Evolutionary conservation across 2,113 vertebrate genomes (phyloP).

Genomic region (Semicossyphus pulcher): DNA sequence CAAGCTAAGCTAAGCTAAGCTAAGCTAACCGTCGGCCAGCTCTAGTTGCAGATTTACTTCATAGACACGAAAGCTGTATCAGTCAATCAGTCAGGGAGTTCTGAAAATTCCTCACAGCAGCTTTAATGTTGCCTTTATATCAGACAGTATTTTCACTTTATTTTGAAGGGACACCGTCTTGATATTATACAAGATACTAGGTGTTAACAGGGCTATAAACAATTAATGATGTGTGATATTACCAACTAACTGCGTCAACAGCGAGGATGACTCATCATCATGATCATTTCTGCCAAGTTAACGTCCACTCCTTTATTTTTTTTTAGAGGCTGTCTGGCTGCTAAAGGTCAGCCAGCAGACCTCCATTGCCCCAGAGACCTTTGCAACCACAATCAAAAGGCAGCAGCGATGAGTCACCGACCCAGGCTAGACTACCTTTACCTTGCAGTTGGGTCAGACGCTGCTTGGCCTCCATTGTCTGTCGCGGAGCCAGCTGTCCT

Average conservation of each 20-base stretch:
- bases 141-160: no score
- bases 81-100: no score
- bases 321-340: background rate
- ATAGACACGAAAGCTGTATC: no score
- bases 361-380: background rate
- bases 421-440: slow-evolving; percentile 21
- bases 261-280: background rate
- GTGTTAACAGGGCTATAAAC: background rate
- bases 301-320: background rate
- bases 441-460: slow-evolving; percentile 48
- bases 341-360: background rate
- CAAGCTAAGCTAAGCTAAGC: no score
- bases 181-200: background rate
- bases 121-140: no score
- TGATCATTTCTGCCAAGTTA: background rate
- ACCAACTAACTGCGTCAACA: background rate
- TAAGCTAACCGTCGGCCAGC: no score
- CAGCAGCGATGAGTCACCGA: slow-evolving; percentile 1
- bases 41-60: no score
- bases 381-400: slow-evolving; percentile 7
- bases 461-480: slow-evolving; percentile 50
- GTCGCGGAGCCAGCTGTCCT: slow-evolving; percentile 62
- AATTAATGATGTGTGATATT: slow-evolving; percentile 3
- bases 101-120: no score
- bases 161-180: no score